Percentiles rank a stretch among this genome's conserved stretches.
Conservation (phyloP, 2,888 invertebrate species). For the Nomada goodeniana region DNA sequence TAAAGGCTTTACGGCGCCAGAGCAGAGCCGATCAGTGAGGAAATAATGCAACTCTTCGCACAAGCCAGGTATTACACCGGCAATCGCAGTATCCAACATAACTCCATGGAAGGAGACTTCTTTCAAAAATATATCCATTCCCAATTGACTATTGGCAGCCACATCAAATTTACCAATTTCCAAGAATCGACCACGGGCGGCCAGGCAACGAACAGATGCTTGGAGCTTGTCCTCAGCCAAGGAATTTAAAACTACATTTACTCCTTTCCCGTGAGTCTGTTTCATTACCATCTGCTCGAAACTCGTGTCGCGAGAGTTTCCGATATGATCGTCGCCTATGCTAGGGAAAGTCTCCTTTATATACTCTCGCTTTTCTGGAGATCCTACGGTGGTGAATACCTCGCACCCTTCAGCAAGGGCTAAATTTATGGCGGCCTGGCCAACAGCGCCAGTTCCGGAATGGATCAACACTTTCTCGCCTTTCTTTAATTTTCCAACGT, state of each 20-base stretch:
- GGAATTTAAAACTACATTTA: conserved; percentile 95
- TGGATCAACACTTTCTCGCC: conserved; percentile 85
- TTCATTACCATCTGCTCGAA: conserved; percentile 94
- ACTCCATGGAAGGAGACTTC: conserved; percentile 92
- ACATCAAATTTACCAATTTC: conserved; percentile 96
- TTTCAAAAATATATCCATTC: conserved; percentile 89
- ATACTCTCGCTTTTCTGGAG: conserved; percentile 86
- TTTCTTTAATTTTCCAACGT: conserved; percentile 85
- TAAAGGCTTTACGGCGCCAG: conserved; percentile 88
- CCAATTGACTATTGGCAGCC: conserved; percentile 87
- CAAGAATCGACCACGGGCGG: conserved; percentile 88
- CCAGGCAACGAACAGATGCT: conserved; percentile 88
- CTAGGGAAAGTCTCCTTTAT: conserved; percentile 86
- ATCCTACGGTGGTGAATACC: conserved; percentile 87
- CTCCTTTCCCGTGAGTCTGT: conserved; percentile 93
- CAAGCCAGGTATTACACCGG: conserved; percentile 1
- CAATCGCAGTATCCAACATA: conserved; percentile 90
- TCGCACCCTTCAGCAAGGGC: conserved; percentile 86
- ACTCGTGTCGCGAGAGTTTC: conserved; percentile 93
- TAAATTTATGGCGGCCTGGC: conserved; percentile 89
- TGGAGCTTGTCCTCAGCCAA: conserved; percentile 96
- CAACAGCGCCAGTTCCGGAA: conserved; percentile 87
- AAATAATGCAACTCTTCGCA: rapidly evolving
- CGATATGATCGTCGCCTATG: conserved; percentile 89
- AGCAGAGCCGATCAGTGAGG: conserved; percentile 81